These are phyloP conservation scores for Metridium senile DNA, from an alignment of 92 coral and sea anemone genomes.

Conservation along the genomic window DNA sequence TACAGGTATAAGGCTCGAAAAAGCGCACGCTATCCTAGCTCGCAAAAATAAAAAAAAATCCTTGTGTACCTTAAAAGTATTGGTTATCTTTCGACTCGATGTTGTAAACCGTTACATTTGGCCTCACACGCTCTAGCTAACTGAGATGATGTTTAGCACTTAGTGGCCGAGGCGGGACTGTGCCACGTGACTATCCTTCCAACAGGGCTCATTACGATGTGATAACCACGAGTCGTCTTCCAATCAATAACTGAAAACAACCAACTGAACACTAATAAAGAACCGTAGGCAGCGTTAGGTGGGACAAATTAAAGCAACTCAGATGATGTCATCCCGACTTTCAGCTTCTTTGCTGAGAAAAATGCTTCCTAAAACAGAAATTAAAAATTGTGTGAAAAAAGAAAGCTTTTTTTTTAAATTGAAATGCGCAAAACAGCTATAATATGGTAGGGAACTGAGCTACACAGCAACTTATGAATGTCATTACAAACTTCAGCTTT, in stretches of 20 bases:
- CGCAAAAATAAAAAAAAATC: neutral
- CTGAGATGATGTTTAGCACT: slow-evolving; percentile 5
- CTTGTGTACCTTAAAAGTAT: neutral
- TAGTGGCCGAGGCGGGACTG: slow-evolving; percentile 1
- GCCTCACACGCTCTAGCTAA: slow-evolving; percentile 6
- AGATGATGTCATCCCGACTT: no score
- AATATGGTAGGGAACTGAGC: no score
- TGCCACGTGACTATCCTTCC: slow-evolving; percentile 24
- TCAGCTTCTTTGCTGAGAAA: no score
- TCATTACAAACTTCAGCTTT: no score
- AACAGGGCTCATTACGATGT: slow-evolving; percentile 11
- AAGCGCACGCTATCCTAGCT: no score
- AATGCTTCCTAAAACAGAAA: no score
- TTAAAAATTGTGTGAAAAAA: no score
- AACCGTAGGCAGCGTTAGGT: neutral
- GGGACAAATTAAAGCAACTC: slow-evolving; percentile 23
- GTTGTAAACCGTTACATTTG: slow-evolving; percentile 9
- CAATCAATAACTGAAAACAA: slow-evolving; percentile 22
- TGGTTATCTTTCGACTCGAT: slow-evolving; percentile 5
- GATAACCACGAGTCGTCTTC: slow-evolving; percentile 13
- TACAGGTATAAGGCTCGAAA: neutral
- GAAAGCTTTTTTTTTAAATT: no score
- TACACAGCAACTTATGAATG: no score
- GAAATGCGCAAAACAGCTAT: no score
- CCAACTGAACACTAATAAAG: neutral